Conservation (phyloP, 30 jellyfish, hydroid and myxozoan genomes). For the Turritopsis dohrnii region DNA sequence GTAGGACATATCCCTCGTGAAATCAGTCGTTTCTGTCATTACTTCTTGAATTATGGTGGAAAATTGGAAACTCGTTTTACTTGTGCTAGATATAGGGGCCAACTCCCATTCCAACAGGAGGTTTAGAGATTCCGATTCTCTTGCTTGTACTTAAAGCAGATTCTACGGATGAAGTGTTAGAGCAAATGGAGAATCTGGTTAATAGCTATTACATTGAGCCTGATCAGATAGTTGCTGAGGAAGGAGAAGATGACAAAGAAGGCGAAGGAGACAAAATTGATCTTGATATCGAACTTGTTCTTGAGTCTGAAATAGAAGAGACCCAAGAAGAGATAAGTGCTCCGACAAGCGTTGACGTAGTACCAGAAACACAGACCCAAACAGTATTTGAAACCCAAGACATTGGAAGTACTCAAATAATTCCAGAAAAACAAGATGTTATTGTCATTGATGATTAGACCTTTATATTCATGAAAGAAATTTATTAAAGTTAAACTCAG, state of each 20-base stretch:
- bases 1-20: too few relatives aligned
- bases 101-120: slow-evolving; percentile 11
- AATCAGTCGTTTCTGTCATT: slow-evolving; percentile 10
- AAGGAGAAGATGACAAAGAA: slow-evolving; percentile 8
- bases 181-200: slow-evolving; percentile 18
- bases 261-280: not conserved
- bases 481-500: too few relatives aligned
- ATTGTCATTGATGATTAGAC: too few relatives aligned
- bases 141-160: slow-evolving; percentile 18
- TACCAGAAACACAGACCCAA: slow-evolving; percentile 20
- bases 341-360: not conserved
- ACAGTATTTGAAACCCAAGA: slow-evolving; percentile 7
- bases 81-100: slow-evolving; percentile 12
- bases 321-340: not conserved
- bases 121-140: slow-evolving; percentile 20
- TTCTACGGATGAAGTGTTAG: slow-evolving; percentile 16
- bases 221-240: slow-evolving; percentile 19
- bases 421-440: too few relatives aligned
- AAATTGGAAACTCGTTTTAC: slow-evolving; percentile 6
- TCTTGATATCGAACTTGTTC: slow-evolving; percentile 10
- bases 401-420: slow-evolving; percentile 7
- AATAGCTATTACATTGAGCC: slow-evolving; percentile 15
- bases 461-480: too few relatives aligned
- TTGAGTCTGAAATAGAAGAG: slow-evolving; percentile 15
- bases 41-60: slow-evolving; percentile 6